Conservation (phyloP, 2,888 invertebrate genomes). For the Ochropleura leucogaster region DNA sequence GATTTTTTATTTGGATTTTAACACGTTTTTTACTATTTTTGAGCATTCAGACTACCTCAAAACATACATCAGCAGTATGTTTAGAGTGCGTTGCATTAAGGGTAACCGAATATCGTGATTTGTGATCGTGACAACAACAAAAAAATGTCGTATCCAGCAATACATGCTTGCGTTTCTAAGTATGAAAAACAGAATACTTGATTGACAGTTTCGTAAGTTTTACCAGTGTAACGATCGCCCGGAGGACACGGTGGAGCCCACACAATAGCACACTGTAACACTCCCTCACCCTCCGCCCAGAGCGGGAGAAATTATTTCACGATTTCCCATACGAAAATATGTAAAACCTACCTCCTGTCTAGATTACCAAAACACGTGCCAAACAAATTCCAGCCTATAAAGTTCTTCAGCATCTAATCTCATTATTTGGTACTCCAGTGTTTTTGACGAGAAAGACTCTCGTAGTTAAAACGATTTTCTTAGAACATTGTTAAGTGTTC, state of each 20-base stretch:
- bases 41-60: background rate
- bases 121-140: too few species aligned
- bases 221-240: too few species aligned
- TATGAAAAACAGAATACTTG: background rate
- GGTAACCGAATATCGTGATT: background rate
- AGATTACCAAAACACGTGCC: background rate
- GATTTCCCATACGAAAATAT: too few species aligned
- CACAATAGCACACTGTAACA: too few species aligned
- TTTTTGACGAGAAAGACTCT: background rate
- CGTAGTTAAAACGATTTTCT: background rate
- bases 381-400: too few species aligned
- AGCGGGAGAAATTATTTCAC: too few species aligned
- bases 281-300: too few species aligned
- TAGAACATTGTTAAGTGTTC: background rate
- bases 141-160: background rate
- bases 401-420: background rate
- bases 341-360: too few species aligned
- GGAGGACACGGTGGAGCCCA: too few species aligned
- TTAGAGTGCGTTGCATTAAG: background rate
- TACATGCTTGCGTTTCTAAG: background rate
- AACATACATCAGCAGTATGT: background rate
- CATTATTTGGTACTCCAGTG: background rate
- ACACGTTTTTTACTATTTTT: too few species aligned
- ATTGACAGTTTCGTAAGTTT: background rate
- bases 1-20: too few species aligned